These are phyloP conservation scores for Eugnorisma glareosa DNA, from an alignment of 2,888 invertebrate genomes.

Conservation along the genomic window DNA sequence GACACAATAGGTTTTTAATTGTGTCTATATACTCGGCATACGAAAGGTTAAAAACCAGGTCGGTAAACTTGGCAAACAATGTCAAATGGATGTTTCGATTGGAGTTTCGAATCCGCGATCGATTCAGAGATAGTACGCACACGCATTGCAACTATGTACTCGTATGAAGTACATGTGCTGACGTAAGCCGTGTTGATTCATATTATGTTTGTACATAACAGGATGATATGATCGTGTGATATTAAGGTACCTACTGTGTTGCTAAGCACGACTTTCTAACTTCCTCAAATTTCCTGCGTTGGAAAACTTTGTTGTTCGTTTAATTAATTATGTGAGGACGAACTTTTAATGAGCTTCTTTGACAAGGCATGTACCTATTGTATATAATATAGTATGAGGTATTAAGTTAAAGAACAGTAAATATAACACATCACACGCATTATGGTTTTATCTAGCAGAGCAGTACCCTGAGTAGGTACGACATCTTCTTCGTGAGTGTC, in stretches of 20 bases:
- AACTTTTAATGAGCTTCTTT: conserved; percentile 9
- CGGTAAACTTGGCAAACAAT: conserved; percentile 41
- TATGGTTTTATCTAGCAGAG: too few species aligned
- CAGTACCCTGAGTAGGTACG: too few species aligned
- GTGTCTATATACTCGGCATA: too few species aligned
- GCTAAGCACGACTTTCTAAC: not conserved
- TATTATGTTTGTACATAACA: not conserved
- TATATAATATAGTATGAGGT: too few species aligned
- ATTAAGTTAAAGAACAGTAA: not conserved
- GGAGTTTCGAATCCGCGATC: conserved; percentile 44
- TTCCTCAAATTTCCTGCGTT: not conserved
- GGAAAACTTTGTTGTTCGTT: not conserved
- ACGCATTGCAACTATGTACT: conserved; percentile 15
- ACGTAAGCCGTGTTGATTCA: not conserved
- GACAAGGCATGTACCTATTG: not conserved
- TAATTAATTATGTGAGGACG: not conserved
- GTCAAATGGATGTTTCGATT: conserved; percentile 60
- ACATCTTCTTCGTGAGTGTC: too few species aligned
- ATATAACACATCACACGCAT: not conserved
- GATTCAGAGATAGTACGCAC: conserved; percentile 47
- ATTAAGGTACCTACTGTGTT: not conserved
- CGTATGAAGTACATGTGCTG: conserved; percentile 9
- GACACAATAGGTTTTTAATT: too few species aligned
- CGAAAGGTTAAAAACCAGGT: conserved; percentile 34
- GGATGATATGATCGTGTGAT: conserved; percentile 1